Conservation (phyloP, 30 jellyfish, hydroid and myxozoan genomes). For the Cassiopea andromeda region DNA sequence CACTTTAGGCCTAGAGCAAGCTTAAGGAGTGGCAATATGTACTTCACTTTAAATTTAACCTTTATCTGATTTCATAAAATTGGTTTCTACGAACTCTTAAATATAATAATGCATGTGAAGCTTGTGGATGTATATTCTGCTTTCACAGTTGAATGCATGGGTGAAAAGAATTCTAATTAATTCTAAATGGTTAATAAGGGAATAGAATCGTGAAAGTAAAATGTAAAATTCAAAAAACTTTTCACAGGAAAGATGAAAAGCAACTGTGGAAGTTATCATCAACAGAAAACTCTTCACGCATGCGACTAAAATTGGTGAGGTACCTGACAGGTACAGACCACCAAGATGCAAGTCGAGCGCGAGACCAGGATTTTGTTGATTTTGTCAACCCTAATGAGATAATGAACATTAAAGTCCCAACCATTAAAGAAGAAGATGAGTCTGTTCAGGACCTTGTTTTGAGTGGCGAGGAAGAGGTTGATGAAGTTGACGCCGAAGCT, state of each 20-base stretch:
- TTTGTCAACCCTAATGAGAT: constrained; percentile 28
- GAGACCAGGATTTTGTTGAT: constrained; percentile 45
- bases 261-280: constrained; percentile 78
- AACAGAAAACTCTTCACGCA: constrained; percentile 89
- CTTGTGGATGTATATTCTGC: too few relatives aligned
- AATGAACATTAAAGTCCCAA: constrained; percentile 30
- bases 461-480: constrained; percentile 79
- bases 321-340: constrained; percentile 70
- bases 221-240: background rate
- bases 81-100: too few relatives aligned
- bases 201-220: background rate
- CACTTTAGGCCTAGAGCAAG: too few relatives aligned
- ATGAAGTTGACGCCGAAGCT: constrained; percentile 58
- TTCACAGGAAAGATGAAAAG: constrained; percentile 52
- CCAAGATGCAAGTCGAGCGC: constrained; percentile 74
- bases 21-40: too few relatives aligned
- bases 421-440: constrained; percentile 51
- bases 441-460: constrained; percentile 50
- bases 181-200: background rate
- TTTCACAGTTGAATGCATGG: too few relatives aligned
- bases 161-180: too few relatives aligned
- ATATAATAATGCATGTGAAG: too few relatives aligned
- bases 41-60: too few relatives aligned
- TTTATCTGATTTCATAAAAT: too few relatives aligned
- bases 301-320: constrained; percentile 86